Conservation (phyloP, 2,797 vertebrate species). For the Bradypodion ventrale region DNA sequence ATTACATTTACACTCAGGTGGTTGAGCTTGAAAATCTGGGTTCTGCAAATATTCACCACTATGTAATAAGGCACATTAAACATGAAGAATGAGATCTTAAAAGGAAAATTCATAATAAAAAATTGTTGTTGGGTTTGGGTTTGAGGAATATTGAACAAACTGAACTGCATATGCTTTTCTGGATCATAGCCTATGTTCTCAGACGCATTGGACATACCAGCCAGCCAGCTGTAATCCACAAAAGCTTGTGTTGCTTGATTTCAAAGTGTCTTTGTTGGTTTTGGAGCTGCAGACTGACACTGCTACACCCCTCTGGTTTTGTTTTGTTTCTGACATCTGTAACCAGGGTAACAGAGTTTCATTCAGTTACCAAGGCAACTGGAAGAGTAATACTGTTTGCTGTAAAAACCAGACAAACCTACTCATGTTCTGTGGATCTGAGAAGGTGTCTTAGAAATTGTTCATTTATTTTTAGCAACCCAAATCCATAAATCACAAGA, state of each 20-base stretch:
- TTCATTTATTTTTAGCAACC: constrained; percentile 72
- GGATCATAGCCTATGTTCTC: not conserved
- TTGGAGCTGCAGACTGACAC: not conserved
- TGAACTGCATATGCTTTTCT: not conserved
- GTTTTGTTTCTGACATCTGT: constrained; percentile 69
- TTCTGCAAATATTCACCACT: constrained; percentile 50
- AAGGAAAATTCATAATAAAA: constrained; percentile 52
- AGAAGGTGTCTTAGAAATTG: constrained; percentile 71
- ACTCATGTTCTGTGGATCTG: constrained; percentile 76
- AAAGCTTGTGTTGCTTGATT: not conserved
- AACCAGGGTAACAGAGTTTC: constrained; percentile 72
- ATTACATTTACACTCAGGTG: constrained; percentile 4
- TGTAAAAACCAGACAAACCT: constrained; percentile 76
- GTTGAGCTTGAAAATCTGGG: constrained; percentile 27
- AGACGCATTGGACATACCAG: not conserved
- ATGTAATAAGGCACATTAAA: constrained; percentile 23
- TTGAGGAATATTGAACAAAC: not conserved
- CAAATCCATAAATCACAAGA: constrained; percentile 70
- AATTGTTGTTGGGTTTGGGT: constrained; percentile 55
- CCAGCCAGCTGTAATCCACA: not conserved
- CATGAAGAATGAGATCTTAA: too few relatives aligned
- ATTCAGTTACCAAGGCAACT: constrained; percentile 77
- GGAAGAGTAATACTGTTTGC: constrained; percentile 69
- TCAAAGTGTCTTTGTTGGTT: not conserved
- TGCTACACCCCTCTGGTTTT: constrained; percentile 3